These are phyloP conservation scores for Horisme vitalbata DNA, from an alignment of 2,888 invertebrate species.

Conservation along the genomic window DNA sequence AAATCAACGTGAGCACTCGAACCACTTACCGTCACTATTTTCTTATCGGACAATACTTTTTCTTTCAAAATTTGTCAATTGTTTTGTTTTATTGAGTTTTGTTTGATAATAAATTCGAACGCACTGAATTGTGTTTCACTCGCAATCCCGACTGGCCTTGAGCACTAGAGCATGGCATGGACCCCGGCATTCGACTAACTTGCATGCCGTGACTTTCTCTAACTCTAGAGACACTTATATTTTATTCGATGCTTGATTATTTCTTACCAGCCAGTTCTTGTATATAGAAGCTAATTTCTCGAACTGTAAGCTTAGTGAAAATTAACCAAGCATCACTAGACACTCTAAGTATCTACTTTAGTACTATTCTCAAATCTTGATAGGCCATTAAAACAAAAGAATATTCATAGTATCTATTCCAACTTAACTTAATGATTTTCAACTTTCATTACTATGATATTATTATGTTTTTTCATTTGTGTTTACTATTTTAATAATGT, in stretches of 20 bases:
- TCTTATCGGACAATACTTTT: slow-evolving; percentile 54
- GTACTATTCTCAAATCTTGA: slow-evolving; percentile 5
- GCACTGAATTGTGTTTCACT: slow-evolving; percentile 82
- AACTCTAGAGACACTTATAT: slow-evolving; percentile 35
- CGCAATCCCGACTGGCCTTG: slow-evolving; percentile 66
- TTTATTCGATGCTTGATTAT: slow-evolving; percentile 51
- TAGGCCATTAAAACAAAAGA: slow-evolving; percentile 20
- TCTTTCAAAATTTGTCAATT: slow-evolving; percentile 64
- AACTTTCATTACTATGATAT: too few species aligned
- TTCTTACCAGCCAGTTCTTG: slow-evolving; percentile 38
- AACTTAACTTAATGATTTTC: too few species aligned
- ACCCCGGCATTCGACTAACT: slow-evolving; percentile 56
- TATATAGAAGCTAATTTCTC: too few species aligned
- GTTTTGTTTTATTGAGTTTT: slow-evolving; percentile 56
- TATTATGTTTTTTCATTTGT: slow-evolving; percentile 52
- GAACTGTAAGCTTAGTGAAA: slow-evolving; percentile 32
- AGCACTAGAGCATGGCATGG: slow-evolving; percentile 78
- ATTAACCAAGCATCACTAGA: slow-evolving; percentile 49
- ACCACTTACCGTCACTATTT: slow-evolving; percentile 60
- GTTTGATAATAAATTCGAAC: slow-evolving; percentile 75
- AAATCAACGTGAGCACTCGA: slow-evolving; percentile 58
- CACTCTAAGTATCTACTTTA: too few species aligned
- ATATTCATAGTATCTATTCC: too few species aligned
- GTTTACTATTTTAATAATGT: slow-evolving; percentile 73
- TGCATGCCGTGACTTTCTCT: slow-evolving; percentile 60